A percentile compares a stretch with the other conserved stretches of the same genome.
These are phyloP conservation scores for Halichoeres trimaculatus DNA, from an alignment of 2,113 vertebrate species.

Conservation along the genomic window DNA sequence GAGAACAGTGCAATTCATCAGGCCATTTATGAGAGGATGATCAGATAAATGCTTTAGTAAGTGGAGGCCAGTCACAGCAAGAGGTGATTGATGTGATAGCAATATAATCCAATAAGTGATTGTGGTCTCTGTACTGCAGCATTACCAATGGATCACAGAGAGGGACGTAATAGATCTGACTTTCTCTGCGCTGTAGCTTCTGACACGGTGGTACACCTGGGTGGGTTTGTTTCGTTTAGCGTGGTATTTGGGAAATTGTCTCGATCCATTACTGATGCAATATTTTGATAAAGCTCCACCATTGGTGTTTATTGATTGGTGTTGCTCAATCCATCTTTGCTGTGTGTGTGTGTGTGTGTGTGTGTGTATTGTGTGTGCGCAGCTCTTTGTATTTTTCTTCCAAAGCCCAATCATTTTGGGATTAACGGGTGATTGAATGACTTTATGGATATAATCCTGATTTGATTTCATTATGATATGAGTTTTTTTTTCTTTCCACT, in stretches of 20 bases:
- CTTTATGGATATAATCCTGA: constrained; percentile 70
- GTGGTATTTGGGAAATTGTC: constrained; percentile 29
- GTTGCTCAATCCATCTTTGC: constrained; percentile 39
- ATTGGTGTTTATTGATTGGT: constrained; percentile 61
- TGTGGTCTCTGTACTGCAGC: constrained; percentile 44
- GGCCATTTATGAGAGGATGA: constrained; percentile 70
- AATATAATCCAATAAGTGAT: constrained; percentile 69
- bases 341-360: not conserved
- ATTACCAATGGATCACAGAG: constrained; percentile 47
- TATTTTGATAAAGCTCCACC: constrained; percentile 41
- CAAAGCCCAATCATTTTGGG: constrained; percentile 65
- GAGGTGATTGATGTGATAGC: constrained; percentile 71
- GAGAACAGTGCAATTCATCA: constrained; percentile 69
- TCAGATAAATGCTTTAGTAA: constrained; percentile 74
- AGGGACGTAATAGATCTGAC: constrained; percentile 9
- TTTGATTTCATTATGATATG: constrained; percentile 69
- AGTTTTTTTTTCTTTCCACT: constrained; percentile 34
- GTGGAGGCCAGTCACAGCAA: constrained; percentile 59
- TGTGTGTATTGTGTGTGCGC: constrained; percentile 8
- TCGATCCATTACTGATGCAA: constrained; percentile 28
- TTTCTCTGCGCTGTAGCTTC: not conserved
- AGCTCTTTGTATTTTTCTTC: constrained; percentile 8
- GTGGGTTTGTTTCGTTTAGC: constrained; percentile 27
- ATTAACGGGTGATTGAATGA: constrained; percentile 70
- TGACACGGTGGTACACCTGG: not conserved